Conservation (phyloP, 2,888 invertebrate species). For the Idaea aversata region DNA sequence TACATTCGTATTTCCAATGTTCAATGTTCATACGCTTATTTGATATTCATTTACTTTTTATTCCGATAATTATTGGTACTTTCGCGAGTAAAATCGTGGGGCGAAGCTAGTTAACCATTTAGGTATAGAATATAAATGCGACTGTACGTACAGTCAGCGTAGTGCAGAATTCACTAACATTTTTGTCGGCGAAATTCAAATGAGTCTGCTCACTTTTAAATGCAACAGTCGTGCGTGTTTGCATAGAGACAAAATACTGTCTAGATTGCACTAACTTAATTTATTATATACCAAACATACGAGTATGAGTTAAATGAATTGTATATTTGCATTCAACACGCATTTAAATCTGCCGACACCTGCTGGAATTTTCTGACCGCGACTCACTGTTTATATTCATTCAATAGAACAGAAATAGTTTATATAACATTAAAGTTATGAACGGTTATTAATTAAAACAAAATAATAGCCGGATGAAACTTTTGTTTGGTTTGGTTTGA, state of each 20-base stretch:
- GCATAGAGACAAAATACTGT: neutral
- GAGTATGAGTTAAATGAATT: neutral
- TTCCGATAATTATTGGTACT: too few species aligned
- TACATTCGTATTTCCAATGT: too few species aligned
- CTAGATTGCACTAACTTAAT: neutral
- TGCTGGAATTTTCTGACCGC: slow-evolving; percentile 39
- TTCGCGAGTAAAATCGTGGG: too few species aligned
- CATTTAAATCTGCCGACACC: slow-evolving; percentile 32
- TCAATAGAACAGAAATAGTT: slow-evolving; percentile 20
- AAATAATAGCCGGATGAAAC: neutral
- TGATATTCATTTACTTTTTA: too few species aligned
- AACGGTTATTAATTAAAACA: neutral
- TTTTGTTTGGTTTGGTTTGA: neutral
- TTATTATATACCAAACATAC: neutral
- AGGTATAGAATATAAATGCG: too few species aligned
- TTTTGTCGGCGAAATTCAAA: neutral
- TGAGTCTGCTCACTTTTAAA: neutral
- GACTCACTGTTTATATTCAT: slow-evolving; percentile 33
- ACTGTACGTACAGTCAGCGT: neutral
- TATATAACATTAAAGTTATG: slow-evolving; percentile 25
- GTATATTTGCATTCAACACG: neutral
- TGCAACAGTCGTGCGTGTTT: neutral
- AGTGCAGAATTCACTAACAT: neutral
- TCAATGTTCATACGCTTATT: too few species aligned
- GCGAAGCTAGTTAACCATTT: too few species aligned